Base-by-base conservation (phyloP, 2,113 vertebrate genomes). In the Sebastes schlegelii region DNA sequence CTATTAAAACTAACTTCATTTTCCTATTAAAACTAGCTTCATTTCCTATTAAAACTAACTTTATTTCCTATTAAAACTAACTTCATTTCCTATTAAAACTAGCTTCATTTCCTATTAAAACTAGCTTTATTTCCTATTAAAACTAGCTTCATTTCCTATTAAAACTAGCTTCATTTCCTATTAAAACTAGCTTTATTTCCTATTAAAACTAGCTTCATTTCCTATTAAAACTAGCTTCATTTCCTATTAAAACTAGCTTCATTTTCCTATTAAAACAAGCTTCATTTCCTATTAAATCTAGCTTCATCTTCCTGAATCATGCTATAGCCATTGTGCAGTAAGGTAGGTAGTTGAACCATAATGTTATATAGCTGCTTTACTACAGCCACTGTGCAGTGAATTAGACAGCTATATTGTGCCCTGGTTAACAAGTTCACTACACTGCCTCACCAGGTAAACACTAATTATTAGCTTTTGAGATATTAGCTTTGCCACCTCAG, bases 401-500 rank as follows among this genome's bases (percentile, higher is more conserved):
- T 43, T 4, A 17, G 16, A 42, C 19, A n/a, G 3, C 42, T 70
- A 12, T 6, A 11, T 12, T 64, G 17, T 12, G 5, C 4, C 1
- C 4, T 11, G 34, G 42, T 64, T 63, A 67, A 63, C 8, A 67
- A 67, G 42, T 23, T 9, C 23, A 34, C 51, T 58, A 17, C 21
- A 61, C 4, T 7, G 16, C 9, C 3, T 74, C 42, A 6, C 12
- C 11, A 4, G 42, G 46, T 67, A 66, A 70, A 17, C 14, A 64
- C 21, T 34, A n/a, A 52, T 4, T 19, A 68, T 34, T 34, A 34
- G 34, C 34, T 34, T 34, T 34, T 4, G 77, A 14, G 42, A 88
- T 6, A 95, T 83, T 19, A 98, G 90, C 5, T 72, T 6, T 6
- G 95, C 90, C 54, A 98, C 86, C 49, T 96, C 95, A 8, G 92